Percentiles rank a stretch among this genome's conserved stretches.
phyloP scores from a whole-genome alignment of 2,113 vertebrate species.

The Daboia siamensis region DNA sequence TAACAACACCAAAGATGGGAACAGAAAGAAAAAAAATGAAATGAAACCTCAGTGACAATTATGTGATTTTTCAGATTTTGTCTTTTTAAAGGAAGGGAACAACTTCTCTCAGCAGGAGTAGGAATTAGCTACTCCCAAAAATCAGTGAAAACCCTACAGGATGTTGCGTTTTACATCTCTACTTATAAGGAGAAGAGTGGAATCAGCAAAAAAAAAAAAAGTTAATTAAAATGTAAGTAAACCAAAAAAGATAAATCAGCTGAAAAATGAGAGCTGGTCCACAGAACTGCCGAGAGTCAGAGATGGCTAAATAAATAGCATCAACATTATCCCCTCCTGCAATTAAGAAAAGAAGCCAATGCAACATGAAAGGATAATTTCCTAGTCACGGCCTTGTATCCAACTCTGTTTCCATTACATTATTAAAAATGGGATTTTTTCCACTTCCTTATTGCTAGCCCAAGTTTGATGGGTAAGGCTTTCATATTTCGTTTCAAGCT shows the following conservation, averaged over 20 bases:
- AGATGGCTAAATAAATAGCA: not conserved
- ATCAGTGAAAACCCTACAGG: not conserved
- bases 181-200: not conserved
- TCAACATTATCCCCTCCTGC: not conserved
- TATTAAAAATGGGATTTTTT: not conserved
- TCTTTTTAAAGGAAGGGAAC: not conserved
- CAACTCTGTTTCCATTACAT: not conserved
- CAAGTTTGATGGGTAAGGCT: not conserved
- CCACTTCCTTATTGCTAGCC: not conserved
- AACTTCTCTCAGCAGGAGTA: not conserved
- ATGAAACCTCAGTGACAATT: not conserved
- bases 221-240: not conserved
- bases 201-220: not conserved
- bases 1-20: not conserved
- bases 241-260: not conserved
- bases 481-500: not conserved
- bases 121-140: not conserved
- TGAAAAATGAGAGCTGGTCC: not conserved
- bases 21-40: slow-evolving; percentile 18
- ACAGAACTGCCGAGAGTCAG: not conserved
- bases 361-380: not conserved
- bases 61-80: not conserved
- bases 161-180: not conserved
- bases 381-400: not conserved
- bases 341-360: not conserved